A percentile compares a stretch with the other conserved stretches of the same genome.
These are phyloP conservation scores for Nilaparvata lugens DNA, from an alignment of 1,140 invertebrate species.

Conservation along the genomic window DNA sequence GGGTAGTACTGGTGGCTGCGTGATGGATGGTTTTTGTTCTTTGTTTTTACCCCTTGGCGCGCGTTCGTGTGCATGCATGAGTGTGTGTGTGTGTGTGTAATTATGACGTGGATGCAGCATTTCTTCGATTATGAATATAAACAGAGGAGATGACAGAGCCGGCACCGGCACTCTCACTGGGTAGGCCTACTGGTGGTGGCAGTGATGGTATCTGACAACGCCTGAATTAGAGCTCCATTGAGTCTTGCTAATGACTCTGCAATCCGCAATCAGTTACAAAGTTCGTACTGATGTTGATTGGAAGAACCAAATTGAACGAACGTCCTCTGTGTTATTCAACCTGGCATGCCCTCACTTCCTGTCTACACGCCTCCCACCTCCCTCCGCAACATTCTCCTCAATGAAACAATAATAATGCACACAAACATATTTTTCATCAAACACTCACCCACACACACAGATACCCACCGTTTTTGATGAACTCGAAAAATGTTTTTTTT, in stretches of 20 bases:
- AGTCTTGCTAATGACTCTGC: not conserved
- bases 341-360: not conserved
- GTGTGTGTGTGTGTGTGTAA: not conserved
- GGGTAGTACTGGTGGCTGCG: too few species aligned
- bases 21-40: too few species aligned
- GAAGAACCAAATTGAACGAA: constrained; percentile 4
- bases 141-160: not conserved
- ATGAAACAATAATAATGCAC: too few species aligned
- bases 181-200: too few species aligned
- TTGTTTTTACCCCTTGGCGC: not conserved
- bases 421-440: too few species aligned
- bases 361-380: not conserved
- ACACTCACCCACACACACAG: too few species aligned
- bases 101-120: not conserved
- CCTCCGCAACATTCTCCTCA: not conserved
- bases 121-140: constrained; percentile 1
- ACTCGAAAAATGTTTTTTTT: too few species aligned
- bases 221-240: constrained; percentile 1
- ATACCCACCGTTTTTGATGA: too few species aligned
- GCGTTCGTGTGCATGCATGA: not conserved
- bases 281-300: not conserved
- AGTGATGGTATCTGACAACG: not conserved
- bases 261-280: not conserved
- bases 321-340: too few species aligned
- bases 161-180: too few species aligned